These are phyloP conservation scores for Drosophila macrothrix DNA, from an alignment of 2,888 invertebrate species.

Conservation along the genomic window DNA sequence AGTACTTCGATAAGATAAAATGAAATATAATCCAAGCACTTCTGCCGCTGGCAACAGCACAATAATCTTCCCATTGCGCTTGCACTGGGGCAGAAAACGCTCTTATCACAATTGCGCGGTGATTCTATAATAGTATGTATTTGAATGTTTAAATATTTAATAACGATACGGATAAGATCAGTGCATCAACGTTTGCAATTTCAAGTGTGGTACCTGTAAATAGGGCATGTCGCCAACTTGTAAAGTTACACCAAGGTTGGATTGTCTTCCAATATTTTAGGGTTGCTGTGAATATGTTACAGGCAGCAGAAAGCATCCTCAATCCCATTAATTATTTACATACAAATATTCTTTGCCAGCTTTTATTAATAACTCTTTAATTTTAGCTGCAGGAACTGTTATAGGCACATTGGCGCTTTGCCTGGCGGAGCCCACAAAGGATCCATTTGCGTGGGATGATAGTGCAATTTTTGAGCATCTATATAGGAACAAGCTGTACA, in stretches of 20 bases:
- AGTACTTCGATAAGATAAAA: background rate
- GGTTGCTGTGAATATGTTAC: background rate
- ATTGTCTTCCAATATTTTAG: background rate
- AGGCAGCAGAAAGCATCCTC: background rate
- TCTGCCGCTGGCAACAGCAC: background rate
- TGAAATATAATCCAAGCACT: background rate
- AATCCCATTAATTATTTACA: background rate
- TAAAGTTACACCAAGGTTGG: background rate
- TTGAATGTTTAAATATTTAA: no score
- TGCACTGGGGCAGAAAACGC: background rate
- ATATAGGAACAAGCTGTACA: slow-evolving; percentile 64
- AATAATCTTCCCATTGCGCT: background rate
- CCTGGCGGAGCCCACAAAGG: slow-evolving; percentile 61
- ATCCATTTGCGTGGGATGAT: slow-evolving; percentile 35
- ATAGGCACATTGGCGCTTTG: slow-evolving; percentile 47
- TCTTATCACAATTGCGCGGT: background rate
- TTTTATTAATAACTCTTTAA: background rate
- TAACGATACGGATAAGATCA: background rate
- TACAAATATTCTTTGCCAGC: background rate
- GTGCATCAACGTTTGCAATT: background rate
- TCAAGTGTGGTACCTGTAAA: background rate
- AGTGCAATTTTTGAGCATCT: slow-evolving; percentile 28
- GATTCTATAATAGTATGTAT: background rate
- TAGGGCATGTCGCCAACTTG: background rate
- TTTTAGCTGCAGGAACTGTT: slow-evolving; percentile 51